Base-by-base conservation (phyloP, 2,888 invertebrate genomes). In the Cephus runcator region DNA sequence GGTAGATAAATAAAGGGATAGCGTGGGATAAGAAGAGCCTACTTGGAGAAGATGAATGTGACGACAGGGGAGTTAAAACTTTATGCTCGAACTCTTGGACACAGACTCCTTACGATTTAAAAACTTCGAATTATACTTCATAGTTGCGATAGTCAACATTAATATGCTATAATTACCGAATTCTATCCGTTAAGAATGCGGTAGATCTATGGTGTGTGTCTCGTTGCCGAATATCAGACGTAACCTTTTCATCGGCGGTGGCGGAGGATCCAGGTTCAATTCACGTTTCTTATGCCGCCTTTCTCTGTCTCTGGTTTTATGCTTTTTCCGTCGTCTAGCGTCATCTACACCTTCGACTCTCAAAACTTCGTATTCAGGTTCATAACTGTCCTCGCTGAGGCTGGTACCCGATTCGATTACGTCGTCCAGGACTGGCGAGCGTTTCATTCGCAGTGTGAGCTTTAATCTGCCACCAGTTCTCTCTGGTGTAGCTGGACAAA, bases 161-260 rank as follows among this genome's bases (percentile, higher is more conserved):
- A 71, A 71, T 71, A 33, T 30, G 33, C 71, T 71, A 71, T 34
- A 33, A 33, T 34, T 31, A 71, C 71, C 71, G 33, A 71, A 71
- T 71, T 71, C 71, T 31, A 31, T 71, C 71, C 33, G 90, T 91
- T 91, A 91, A 92, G 94, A 94, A 92, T 95, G 94, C 92, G 97
- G 97, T 93, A 97, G 94, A 93, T 97, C 96, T 90, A 97, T 97
- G 90, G 96, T 97, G 90, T 95, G 96, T 89, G 96, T 96, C 92
- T 97, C 97, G 91, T 97, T 97, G 85, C 97, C 97, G 88, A 97
- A 96, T 88, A 97, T 97, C 88, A 98, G 93, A 89, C 96, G 94
- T 90, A 98, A 93, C 88, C 97, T 94, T 92, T 97, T 98, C 94
- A 96, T 95, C 76, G 96, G 95, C 82, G 95, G 95, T 87, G 94